Base-by-base conservation (phyloP, 37 sponge, comb jelly and placozoan genomes). In the Chondrosia reniformis region DNA sequence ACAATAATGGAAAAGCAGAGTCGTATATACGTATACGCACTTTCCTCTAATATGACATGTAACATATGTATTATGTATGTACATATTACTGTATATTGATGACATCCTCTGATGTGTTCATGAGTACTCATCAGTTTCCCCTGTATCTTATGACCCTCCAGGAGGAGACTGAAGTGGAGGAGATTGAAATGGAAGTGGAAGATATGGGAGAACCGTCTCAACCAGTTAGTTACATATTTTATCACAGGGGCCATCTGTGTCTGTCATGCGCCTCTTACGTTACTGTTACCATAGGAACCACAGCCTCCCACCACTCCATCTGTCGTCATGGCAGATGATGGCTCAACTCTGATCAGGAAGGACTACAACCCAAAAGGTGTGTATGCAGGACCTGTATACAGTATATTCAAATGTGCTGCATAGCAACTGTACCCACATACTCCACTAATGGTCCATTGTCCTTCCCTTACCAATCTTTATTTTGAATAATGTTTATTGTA, bases 141-240 rank as follows among this genome's bases (percentile, higher is more conserved):
- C 9, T 36, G 69, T 66, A n/a, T 2, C 2, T 36, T 8, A 36
- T 32, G 33, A n/a, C 37, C 38, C 27, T 33, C 21, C 33, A 73
- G 65, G 82, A 84, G 59, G 85, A 84, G 0, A 55, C 55, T 13
- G 87, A 83, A 30, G 91, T 84, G 33, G 78, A 92, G 65, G 91
- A 94, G 76, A 89, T 91, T 34, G 97, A 96, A 81, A 96, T 92
- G 93, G 93, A 93, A 64, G 90, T 93, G 52, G 91, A 90, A 30
- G 95, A 95, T 8, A n/a, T n/a, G n/a, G 77, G 79, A 45, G 91
- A 86, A 30, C 43, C n/a, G 9, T 45, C 25, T 36, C 28, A 49
- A 49, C 52, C 36, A 36, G 66, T 64, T 4, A 33, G 66, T n/a
- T n/a, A n/a, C n/a, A n/a, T n/a, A n/a, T n/a, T n/a, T n/a, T n/a